Evolutionary conservation across 2,888 invertebrate genomes (phyloP).

Genomic region (Pristionchus fissidentatus): DNA sequence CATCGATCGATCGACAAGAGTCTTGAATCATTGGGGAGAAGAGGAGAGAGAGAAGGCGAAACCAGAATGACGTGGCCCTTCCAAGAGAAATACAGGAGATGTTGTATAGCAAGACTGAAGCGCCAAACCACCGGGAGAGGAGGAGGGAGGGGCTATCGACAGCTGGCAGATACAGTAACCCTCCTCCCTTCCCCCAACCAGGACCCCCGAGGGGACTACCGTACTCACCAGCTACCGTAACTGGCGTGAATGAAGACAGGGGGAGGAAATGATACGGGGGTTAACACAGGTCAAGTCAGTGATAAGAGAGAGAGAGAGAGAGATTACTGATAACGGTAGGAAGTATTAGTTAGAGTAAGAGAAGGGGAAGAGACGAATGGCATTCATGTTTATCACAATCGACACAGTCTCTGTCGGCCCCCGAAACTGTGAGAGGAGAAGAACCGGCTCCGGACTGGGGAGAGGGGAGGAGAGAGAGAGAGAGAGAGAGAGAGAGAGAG

Average conservation of each 20-base stretch:
- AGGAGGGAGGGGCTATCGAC: not conserved
- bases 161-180: not conserved
- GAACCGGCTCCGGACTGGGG: conserved; percentile 22
- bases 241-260: not conserved
- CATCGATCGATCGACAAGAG: conserved; percentile 28
- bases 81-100: conserved; percentile 17
- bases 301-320: not conserved
- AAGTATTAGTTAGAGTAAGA: not conserved
- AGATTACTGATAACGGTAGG: not conserved
- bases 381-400: conserved; percentile 48
- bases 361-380: not conserved
- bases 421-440: conserved; percentile 41
- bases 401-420: conserved; percentile 24
- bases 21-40: conserved; percentile 30
- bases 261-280: not conserved
- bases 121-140: not conserved
- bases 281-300: conserved; percentile 2
- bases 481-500: not conserved
- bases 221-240: not conserved
- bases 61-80: conserved; percentile 28
- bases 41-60: conserved; percentile 18
- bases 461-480: not conserved
- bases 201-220: not conserved
- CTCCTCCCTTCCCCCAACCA: not conserved
- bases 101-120: not conserved